These are phyloP conservation scores for Lemur catta DNA, from an alignment of 2,797 vertebrate species.

Conservation along the genomic window DNA sequence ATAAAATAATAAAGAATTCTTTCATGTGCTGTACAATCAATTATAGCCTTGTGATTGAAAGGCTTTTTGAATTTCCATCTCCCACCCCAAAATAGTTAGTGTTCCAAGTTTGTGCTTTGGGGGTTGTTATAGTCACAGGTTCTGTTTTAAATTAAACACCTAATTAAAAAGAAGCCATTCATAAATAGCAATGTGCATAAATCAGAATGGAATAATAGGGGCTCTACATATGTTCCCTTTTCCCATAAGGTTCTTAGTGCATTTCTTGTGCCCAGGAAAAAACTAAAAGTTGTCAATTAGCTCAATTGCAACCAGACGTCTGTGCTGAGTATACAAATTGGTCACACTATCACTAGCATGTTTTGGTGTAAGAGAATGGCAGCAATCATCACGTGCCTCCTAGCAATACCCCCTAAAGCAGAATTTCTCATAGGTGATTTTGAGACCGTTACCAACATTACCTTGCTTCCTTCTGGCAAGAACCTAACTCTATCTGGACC, in stretches of 20 bases:
- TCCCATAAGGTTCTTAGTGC: slow-evolving; percentile 37
- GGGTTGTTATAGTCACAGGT: slow-evolving; percentile 10
- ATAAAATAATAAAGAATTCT: slow-evolving; percentile 58
- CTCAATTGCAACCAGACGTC: slow-evolving; percentile 30
- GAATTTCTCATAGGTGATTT: neutral
- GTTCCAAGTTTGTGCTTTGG: slow-evolving; percentile 31
- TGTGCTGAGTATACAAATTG: slow-evolving; percentile 27
- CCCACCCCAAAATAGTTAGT: neutral
- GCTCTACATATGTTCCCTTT: neutral
- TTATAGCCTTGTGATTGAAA: slow-evolving; percentile 21
- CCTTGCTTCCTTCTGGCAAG: slow-evolving; percentile 30
- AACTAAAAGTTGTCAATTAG: slow-evolving; percentile 58
- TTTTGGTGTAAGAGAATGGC: slow-evolving; percentile 1
- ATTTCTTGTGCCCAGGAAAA: slow-evolving; percentile 7
- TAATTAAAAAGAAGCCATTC: slow-evolving; percentile 60
- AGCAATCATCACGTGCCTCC: neutral
- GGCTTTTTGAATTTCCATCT: neutral
- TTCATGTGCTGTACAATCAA: slow-evolving; percentile 2
- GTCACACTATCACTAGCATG: neutral
- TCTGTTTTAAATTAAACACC: slow-evolving; percentile 65
- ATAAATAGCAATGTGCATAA: slow-evolving; percentile 44
- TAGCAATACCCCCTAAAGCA: neutral
- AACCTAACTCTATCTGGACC: slow-evolving; percentile 17
- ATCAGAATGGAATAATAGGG: slow-evolving; percentile 22
- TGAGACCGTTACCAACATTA: neutral